Evolutionary conservation across 2,888 invertebrate species (phyloP).

Genomic region (Watsonalla cultraria): DNA sequence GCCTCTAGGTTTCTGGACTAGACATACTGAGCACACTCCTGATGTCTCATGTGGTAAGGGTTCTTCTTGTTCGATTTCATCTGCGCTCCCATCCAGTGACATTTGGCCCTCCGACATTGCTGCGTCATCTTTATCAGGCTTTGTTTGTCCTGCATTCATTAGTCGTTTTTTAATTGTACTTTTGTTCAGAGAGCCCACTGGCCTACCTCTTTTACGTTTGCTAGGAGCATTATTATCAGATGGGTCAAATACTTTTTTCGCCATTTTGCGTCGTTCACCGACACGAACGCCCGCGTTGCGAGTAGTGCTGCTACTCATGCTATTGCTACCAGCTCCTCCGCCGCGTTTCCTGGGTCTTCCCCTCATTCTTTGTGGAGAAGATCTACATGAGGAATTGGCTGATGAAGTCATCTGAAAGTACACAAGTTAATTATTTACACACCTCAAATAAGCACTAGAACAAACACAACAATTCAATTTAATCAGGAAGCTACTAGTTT

Average conservation of each 20-base stretch:
- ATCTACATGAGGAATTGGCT: conserved; percentile 71
- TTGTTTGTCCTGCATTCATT: conserved; percentile 45
- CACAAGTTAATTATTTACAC: background rate
- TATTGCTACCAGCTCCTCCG: conserved; percentile 42
- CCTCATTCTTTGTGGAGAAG: conserved; percentile 68
- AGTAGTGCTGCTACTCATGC: conserved; percentile 39
- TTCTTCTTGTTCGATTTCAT: conserved; percentile 66
- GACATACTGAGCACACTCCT: conserved; percentile 81
- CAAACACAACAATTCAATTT: too few species aligned
- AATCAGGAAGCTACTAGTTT: too few species aligned
- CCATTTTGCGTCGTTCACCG: conserved; percentile 83
- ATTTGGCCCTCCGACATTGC: conserved; percentile 59
- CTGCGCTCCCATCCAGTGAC: conserved; percentile 65
- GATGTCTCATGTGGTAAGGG: conserved; percentile 62
- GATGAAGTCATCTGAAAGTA: conserved; percentile 68
- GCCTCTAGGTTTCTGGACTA: conserved; percentile 77
- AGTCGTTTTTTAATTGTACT: conserved; percentile 75
- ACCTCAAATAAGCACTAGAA: too few species aligned
- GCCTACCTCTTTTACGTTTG: conserved; percentile 83
- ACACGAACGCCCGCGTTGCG: conserved; percentile 70
- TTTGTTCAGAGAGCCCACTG: conserved; percentile 81
- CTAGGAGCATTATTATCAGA: conserved; percentile 88
- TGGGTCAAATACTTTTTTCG: conserved; percentile 91
- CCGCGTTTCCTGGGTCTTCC: conserved; percentile 66
- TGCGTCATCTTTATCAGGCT: conserved; percentile 53